phyloP scores from a whole-genome alignment of 2,113 vertebrate species.

The Aegotheles bennettii region DNA sequence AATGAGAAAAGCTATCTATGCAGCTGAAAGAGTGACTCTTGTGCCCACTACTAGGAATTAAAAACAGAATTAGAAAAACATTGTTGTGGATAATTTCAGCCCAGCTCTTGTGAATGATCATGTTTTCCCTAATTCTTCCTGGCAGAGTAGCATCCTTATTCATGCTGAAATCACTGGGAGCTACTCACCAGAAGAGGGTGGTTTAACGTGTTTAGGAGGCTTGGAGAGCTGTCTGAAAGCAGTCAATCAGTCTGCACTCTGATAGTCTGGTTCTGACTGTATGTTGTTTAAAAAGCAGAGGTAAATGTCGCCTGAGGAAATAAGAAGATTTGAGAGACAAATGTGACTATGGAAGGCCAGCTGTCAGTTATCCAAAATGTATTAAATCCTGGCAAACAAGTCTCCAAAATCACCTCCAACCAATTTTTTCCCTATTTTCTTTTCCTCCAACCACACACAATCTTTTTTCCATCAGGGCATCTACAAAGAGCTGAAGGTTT shows the following conservation, averaged over 20 bases:
- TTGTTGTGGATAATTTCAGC: not conserved
- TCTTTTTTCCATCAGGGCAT: not conserved
- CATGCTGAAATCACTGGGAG: not conserved
- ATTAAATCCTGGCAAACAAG: not conserved
- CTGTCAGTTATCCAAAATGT: not conserved
- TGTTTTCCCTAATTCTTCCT: slow-evolving; percentile 13
- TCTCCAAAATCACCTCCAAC: not conserved
- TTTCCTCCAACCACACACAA: not conserved
- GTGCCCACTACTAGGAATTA: not conserved
- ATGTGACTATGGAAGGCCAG: not conserved
- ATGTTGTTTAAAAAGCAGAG: slow-evolving; percentile 32
- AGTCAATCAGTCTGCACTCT: slow-evolving; percentile 23
- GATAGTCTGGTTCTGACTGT: not conserved
- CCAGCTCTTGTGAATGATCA: not conserved
- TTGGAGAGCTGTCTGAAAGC: slow-evolving; percentile 31
- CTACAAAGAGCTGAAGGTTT: not conserved
- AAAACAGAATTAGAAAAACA: not conserved
- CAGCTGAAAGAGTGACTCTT: not conserved
- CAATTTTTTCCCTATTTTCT: not conserved
- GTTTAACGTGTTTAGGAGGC: not conserved
- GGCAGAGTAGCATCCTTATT: slow-evolving; percentile 5
- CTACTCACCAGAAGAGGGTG: not conserved
- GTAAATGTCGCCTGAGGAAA: slow-evolving; percentile 32
- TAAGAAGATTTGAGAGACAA: slow-evolving; percentile 8
- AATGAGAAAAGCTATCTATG: not conserved